Evolutionary conservation across 1,140 invertebrate species (phyloP).

Genomic region (Campoletis sonorensis): DNA sequence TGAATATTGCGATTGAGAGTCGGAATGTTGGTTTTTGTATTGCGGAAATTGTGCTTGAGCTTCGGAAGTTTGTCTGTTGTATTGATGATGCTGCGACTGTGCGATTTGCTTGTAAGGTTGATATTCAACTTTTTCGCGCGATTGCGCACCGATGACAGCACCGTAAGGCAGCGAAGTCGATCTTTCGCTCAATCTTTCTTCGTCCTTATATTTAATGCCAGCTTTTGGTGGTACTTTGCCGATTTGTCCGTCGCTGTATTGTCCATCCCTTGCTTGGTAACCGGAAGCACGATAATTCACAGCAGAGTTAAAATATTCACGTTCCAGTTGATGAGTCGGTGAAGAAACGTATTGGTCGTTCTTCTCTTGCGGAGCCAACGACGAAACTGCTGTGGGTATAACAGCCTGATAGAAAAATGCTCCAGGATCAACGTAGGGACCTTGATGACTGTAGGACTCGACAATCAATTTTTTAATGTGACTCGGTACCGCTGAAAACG

Average conservation of each 20-base stretch:
- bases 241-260: background rate
- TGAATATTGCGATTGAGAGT: background rate
- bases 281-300: slow-evolving; percentile 14
- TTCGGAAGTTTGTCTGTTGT: background rate
- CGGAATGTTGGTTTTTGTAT: background rate
- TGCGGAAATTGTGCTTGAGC: background rate
- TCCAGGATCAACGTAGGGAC: slow-evolving; percentile 66
- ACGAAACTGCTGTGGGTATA: background rate
- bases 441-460: slow-evolving; percentile 64
- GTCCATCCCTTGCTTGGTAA: background rate
- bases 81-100: background rate
- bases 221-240: slow-evolving; percentile 26
- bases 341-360: background rate
- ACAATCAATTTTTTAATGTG: slow-evolving; percentile 67
- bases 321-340: slow-evolving; percentile 3
- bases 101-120: slow-evolving; percentile 29
- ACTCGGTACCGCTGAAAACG: slow-evolving; percentile 62
- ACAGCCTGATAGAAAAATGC: slow-evolving; percentile 64
- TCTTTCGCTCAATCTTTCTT: background rate
- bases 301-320: slow-evolving; percentile 20
- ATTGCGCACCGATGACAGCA: background rate
- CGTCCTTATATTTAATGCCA: slow-evolving; percentile 52
- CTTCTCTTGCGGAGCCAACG: slow-evolving; percentile 41
- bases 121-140: slow-evolving; percentile 30
- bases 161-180: slow-evolving; percentile 25